Percentiles rank a stretch among this genome's conserved stretches.
Evolutionary conservation across 2,888 invertebrate genomes (phyloP).

Genomic region (Dione juno): DNA sequence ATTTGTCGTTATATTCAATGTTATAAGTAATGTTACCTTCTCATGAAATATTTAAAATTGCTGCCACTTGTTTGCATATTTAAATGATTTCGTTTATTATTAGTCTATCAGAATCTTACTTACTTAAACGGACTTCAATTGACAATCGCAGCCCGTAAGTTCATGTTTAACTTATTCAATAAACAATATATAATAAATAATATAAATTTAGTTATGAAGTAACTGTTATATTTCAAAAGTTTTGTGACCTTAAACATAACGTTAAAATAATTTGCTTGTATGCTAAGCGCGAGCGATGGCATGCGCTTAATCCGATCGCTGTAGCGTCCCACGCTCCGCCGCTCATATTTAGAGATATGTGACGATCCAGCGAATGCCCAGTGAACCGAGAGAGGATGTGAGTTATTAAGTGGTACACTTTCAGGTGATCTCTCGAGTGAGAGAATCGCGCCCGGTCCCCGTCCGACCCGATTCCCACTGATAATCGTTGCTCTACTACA

Average conservation of each 20-base stretch:
- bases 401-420: constrained; percentile 82
- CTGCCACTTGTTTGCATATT: neutral
- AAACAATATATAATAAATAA: neutral
- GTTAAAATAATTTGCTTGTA: constrained; percentile 17
- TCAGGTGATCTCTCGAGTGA: constrained; percentile 83
- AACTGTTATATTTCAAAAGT: neutral
- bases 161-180: neutral
- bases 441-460: constrained; percentile 69
- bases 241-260: neutral
- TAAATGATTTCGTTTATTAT: no score
- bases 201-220: neutral
- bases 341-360: constrained; percentile 81
- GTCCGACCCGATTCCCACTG: constrained; percentile 51
- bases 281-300: constrained; percentile 38
- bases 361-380: constrained; percentile 82
- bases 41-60: neutral
- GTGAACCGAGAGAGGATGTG: constrained; percentile 81
- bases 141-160: no score
- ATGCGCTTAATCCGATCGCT: constrained; percentile 57
- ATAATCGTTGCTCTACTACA: constrained; percentile 48
- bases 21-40: neutral
- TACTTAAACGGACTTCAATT: no score
- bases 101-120: no score
- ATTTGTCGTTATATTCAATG: neutral
- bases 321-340: constrained; percentile 70